Conservation (phyloP, 2,113 vertebrate species). For the Serranochromis macrocephalus region DNA sequence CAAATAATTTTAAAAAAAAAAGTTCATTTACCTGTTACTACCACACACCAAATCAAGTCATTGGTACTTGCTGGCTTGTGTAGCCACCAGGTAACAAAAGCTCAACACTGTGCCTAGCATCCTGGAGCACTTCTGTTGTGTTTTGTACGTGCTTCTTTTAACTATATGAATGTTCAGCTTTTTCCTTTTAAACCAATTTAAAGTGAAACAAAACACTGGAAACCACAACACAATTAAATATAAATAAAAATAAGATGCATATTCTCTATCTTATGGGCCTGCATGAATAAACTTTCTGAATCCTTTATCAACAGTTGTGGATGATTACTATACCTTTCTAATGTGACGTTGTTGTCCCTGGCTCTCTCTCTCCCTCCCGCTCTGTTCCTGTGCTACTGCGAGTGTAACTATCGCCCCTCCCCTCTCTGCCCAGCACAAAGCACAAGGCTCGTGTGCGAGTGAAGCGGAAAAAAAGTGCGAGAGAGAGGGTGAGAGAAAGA, state of each 20-base stretch:
- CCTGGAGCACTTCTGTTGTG: neutral
- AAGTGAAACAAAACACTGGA: neutral
- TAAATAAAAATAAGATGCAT: neutral
- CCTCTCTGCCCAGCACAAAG: neutral
- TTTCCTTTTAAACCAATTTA: neutral
- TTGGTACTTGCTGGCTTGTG: neutral
- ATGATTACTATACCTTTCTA: neutral
- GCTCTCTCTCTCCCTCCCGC: rapidly evolving
- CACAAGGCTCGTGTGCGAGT: rapidly evolving
- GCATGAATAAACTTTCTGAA: neutral
- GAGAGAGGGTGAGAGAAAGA: neutral
- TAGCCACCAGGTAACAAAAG: neutral
- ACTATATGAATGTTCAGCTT: neutral
- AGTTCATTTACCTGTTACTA: too few species aligned
- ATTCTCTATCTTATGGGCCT: neutral
- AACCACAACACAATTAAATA: neutral
- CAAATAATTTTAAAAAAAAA: too few species aligned
- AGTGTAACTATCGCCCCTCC: neutral
- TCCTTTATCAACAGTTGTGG: neutral
- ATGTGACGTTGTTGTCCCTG: neutral
- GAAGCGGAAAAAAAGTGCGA: neutral
- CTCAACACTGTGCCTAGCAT: neutral
- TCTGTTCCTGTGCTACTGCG: neutral
- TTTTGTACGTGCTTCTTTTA: neutral
- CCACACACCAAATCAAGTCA: neutral